phyloP scores from a whole-genome alignment of 2,113 vertebrate species.

The Bufo bufo region DNA sequence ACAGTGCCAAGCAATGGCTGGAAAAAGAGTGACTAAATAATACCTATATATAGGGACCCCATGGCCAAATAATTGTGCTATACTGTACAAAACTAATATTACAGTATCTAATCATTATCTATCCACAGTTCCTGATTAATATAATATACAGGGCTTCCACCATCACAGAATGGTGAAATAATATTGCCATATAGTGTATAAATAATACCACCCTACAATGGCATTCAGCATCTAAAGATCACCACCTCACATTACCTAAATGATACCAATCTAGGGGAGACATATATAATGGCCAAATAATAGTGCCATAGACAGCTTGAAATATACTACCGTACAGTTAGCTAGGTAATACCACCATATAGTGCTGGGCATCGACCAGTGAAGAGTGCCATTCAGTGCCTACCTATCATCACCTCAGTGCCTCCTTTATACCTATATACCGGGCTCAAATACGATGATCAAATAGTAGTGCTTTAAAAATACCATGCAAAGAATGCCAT shows the following conservation, averaged over 20 bases:
- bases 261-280: too few relatives aligned
- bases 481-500: neutral
- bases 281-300: neutral
- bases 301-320: neutral
- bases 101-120: neutral
- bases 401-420: too few relatives aligned
- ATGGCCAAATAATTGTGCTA: too few relatives aligned
- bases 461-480: neutral
- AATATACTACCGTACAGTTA: neutral
- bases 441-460: neutral
- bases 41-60: too few relatives aligned
- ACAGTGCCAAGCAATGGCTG: neutral
- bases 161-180: neutral
- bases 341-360: neutral
- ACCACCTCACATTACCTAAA: too few relatives aligned
- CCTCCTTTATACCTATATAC: neutral
- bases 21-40: too few relatives aligned
- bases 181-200: neutral
- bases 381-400: neutral
- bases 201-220: neutral
- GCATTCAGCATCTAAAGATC: neutral
- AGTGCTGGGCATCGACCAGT: neutral
- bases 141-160: neutral
- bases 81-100: neutral
- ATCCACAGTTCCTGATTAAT: neutral